These are phyloP conservation scores for Platichthys stellatus DNA, from an alignment of 2,113 vertebrate genomes.

Conservation along the genomic window DNA sequence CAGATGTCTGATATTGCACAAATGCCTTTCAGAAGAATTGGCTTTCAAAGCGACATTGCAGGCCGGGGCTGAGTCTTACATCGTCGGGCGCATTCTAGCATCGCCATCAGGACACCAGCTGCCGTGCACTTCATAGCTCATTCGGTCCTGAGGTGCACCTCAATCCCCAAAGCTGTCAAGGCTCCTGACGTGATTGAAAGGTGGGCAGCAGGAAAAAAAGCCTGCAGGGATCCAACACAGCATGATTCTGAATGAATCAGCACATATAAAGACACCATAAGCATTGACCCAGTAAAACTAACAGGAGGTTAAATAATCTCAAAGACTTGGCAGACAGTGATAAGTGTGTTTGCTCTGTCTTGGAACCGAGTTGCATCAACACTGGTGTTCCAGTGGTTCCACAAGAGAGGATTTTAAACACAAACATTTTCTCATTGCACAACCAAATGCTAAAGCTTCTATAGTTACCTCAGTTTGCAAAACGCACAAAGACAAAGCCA, in stretches of 20 bases:
- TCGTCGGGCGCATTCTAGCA: conserved; percentile 9
- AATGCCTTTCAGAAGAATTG: conserved; percentile 56
- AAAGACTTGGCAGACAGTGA: conserved; percentile 1
- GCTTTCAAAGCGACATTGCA: conserved; percentile 39
- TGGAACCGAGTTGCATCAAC: conserved; percentile 9
- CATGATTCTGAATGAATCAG: conserved; percentile 14
- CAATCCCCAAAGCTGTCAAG: conserved; percentile 36
- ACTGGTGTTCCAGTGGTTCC: conserved; percentile 17
- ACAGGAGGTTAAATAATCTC: conserved; percentile 35
- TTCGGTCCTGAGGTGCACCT: conserved; percentile 50
- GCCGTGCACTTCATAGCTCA: conserved; percentile 63
- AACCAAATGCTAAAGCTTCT: background rate
- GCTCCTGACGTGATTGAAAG: conserved; percentile 30
- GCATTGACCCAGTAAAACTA: conserved; percentile 8
- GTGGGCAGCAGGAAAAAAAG: conserved; percentile 21
- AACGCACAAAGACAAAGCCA: conserved; percentile 1
- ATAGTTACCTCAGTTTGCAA: conserved; percentile 3
- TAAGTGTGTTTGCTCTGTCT: conserved; percentile 28
- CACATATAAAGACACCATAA: conserved; percentile 20
- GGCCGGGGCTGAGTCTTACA: conserved; percentile 13
- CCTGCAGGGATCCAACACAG: background rate
- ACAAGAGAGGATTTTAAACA: background rate
- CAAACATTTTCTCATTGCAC: conserved; percentile 6
- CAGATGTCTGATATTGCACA: conserved; percentile 68
- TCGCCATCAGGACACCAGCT: conserved; percentile 60